These are phyloP conservation scores for Aptenodytes forsteri DNA, from an alignment of 2,113 vertebrate genomes.

Conservation along the genomic window DNA sequence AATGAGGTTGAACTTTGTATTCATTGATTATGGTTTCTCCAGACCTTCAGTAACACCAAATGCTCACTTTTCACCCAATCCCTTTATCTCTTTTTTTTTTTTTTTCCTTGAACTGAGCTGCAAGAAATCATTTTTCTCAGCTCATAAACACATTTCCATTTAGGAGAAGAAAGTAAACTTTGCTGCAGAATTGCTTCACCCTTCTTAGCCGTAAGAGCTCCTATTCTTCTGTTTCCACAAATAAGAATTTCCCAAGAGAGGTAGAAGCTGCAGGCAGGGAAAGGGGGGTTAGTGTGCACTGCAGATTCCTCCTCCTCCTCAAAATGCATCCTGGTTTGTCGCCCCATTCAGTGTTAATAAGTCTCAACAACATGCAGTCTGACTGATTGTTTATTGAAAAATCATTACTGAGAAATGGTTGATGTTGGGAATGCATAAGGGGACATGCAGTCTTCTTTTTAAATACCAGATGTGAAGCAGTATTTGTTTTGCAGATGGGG, in stretches of 20 bases:
- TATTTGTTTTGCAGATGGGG: not conserved
- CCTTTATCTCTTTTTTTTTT: not conserved
- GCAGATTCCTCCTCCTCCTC: not conserved
- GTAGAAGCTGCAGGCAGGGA: not conserved
- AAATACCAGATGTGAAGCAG: rapidly evolving
- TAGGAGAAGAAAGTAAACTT: not conserved
- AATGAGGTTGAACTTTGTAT: slow-evolving; percentile 38
- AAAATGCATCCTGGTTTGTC: not conserved
- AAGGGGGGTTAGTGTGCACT: not conserved
- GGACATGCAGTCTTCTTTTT: not conserved
- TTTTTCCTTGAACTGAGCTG: not conserved
- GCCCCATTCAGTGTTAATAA: not conserved
- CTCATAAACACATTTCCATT: slow-evolving; percentile 44
- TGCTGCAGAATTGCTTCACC: not conserved
- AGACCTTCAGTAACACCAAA: slow-evolving; percentile 28
- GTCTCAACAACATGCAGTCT: not conserved
- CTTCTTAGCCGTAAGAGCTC: not conserved
- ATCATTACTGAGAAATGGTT: not conserved
- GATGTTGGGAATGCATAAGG: not conserved
- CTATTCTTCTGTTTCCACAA: not conserved
- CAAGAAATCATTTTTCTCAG: slow-evolving; percentile 4
- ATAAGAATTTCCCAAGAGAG: not conserved
- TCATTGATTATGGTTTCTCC: slow-evolving; percentile 25
- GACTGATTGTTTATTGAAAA: not conserved
- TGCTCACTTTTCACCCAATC: not conserved